Base-by-base conservation (phyloP, 2,113 vertebrate species). In the Daubentonia madagascariensis region DNA sequence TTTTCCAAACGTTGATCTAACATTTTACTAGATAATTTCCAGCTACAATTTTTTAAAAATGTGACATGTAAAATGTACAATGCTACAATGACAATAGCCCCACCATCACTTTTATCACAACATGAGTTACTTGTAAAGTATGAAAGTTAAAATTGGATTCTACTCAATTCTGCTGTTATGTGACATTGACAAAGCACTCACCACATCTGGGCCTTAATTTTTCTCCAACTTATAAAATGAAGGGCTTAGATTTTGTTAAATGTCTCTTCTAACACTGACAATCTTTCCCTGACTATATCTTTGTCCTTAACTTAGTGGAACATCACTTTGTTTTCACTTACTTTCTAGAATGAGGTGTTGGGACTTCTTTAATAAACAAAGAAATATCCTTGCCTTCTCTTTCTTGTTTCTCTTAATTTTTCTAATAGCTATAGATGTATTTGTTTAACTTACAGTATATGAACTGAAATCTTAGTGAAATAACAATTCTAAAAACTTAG, bases 361-460 rank as follows among this genome's bases (percentile, higher is more conserved):
- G 30, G 10, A 85, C n/a, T 90, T 92, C 84, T 95, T 78, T 76
- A 85, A 59, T 78, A 59, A 96, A 75, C 72, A 80, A 91, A 91
- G 1, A 50, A 94, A n/a, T 30, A 13, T 12, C 18, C 1, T 86
- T 43, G 81, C 43, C 9, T 85, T 65, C 57, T 84, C 48, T 65
- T 93, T 37, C n/a, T 84, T 70, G 2, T 87, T 84, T 88, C 25
- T 67, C 22, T 73, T 92, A 78, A 81, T 40, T 65, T 48, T 94
- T 84, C 43, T 94, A 43, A 45, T 91, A 96, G 52, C 68, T 79
- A 54, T 61, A 37, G 17, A 32, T 45, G 16, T 76, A 87, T 73
- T 65, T 84, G 73, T 83, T 87, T 94, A 67, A 83, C 83, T 67
- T 89, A 89, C 12, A 52, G 5, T 76, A 1, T 30, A 37, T 67